Conservation (phyloP, 2,888 invertebrate genomes). For the Melipona beecheii region DNA sequence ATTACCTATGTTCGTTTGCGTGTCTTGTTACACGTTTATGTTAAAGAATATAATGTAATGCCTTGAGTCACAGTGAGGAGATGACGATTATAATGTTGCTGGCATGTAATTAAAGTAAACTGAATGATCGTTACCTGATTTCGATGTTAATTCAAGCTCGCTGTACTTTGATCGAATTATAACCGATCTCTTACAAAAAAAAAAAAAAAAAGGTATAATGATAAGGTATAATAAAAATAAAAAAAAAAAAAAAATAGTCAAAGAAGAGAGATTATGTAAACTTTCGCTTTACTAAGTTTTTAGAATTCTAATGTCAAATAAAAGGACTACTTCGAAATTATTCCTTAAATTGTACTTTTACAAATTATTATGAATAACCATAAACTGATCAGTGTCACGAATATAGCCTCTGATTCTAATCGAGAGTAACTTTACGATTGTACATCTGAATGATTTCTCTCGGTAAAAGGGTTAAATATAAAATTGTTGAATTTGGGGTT, state of each 20-base stretch:
- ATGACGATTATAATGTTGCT: neutral
- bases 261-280: neutral
- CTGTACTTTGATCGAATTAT: neutral
- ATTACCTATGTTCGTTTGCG: constrained; percentile 21
- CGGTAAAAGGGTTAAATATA: neutral
- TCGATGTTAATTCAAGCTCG: constrained; percentile 16
- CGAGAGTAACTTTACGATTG: neutral
- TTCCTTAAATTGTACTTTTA: constrained; percentile 10
- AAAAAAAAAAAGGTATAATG: neutral
- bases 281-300: constrained; percentile 11
- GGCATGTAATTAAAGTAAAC: constrained; percentile 5
- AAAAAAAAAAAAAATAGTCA: neutral
- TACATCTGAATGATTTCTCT: constrained; percentile 24
- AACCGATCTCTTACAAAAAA: neutral
- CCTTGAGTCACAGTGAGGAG: neutral
- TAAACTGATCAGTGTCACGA: constrained; percentile 10
- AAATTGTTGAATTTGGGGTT: neutral
- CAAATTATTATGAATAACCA: constrained; percentile 1
- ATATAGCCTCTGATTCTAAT: constrained; percentile 1
- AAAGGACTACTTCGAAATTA: constrained; percentile 16
- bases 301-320: neutral
- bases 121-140: constrained; percentile 19
- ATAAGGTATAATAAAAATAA: neutral
- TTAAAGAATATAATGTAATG: neutral
- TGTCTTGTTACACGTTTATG: neutral